Conservation (phyloP, 1,140 invertebrate genomes). For the Cydia strobilella region DNA sequence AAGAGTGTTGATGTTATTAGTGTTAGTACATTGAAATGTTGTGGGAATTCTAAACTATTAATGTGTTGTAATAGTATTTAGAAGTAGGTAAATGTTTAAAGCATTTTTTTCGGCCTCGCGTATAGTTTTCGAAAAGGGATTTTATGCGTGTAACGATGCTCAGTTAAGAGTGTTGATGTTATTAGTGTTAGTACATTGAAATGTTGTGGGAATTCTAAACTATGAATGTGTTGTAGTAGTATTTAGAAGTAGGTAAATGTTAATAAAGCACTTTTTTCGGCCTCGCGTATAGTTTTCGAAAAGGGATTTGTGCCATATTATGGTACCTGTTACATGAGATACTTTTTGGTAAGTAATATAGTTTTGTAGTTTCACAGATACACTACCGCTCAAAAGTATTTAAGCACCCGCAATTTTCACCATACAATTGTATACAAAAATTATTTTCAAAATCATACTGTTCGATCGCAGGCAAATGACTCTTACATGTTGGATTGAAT, state of each 20-base stretch:
- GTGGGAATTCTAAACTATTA: neutral
- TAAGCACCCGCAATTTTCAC: too few species aligned
- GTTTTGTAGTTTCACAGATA: too few species aligned
- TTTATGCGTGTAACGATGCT: neutral
- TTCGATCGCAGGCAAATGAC: too few species aligned
- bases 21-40: neutral
- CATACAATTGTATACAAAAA: too few species aligned
- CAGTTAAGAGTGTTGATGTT: neutral
- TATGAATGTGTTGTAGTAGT: conserved; percentile 1
- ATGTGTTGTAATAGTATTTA: neutral
- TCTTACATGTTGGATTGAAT: too few species aligned
- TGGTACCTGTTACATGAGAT: too few species aligned
- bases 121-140: neutral
- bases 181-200: neutral
- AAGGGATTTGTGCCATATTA: neutral
- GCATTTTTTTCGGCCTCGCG: conserved; percentile 1
- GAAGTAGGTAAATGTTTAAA: neutral
- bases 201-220: neutral
- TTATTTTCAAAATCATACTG: too few species aligned
- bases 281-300: neutral
- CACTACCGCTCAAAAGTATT: too few species aligned
- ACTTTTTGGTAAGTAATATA: too few species aligned
- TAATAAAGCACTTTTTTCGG: conserved; percentile 14
- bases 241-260: neutral
- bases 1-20: neutral